A percentile compares a stretch with the other conserved stretches of the same genome.
Evolutionary conservation across 2,888 invertebrate genomes (phyloP).

Genomic region (Phalera bucephala): DNA sequence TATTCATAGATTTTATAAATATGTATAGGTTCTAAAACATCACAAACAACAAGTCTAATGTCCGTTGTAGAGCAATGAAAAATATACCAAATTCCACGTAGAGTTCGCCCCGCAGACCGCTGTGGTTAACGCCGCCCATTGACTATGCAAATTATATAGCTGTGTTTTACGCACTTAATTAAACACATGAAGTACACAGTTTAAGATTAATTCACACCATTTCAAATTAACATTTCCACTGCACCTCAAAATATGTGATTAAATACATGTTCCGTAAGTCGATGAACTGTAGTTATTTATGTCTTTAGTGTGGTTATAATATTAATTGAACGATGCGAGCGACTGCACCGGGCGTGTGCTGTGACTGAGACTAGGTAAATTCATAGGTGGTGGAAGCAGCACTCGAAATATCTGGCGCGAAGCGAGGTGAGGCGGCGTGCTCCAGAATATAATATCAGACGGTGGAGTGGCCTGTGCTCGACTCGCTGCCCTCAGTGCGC

Average conservation of each 20-base stretch:
- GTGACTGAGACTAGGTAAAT: constrained; percentile 76
- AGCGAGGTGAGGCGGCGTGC: constrained; percentile 77
- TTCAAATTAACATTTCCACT: constrained; percentile 24
- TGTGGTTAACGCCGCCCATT: constrained; percentile 19
- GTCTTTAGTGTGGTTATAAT: constrained; percentile 6
- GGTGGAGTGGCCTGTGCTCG: constrained; percentile 67
- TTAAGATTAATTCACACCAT: constrained; percentile 10
- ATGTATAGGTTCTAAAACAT: not conserved
- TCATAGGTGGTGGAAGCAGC: constrained; percentile 78
- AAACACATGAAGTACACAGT: constrained; percentile 27
- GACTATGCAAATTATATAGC: constrained; percentile 28
- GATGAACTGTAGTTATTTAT: not conserved
- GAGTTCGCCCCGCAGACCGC: constrained; percentile 14
- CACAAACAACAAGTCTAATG: not conserved
- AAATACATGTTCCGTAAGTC: not conserved
- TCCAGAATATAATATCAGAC: constrained; percentile 83
- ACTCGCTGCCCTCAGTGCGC: constrained; percentile 47
- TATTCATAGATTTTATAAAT: too few relatives aligned
- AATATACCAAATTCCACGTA: constrained; percentile 8
- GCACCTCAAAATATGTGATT: not conserved
- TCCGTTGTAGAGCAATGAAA: constrained; percentile 9
- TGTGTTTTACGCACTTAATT: constrained; percentile 31
- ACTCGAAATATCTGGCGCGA: constrained; percentile 82
- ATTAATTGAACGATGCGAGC: constrained; percentile 63
- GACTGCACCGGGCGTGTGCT: constrained; percentile 68